phyloP scores from a whole-genome alignment of 1,140 invertebrate genomes.

The Aricia agestis region DNA sequence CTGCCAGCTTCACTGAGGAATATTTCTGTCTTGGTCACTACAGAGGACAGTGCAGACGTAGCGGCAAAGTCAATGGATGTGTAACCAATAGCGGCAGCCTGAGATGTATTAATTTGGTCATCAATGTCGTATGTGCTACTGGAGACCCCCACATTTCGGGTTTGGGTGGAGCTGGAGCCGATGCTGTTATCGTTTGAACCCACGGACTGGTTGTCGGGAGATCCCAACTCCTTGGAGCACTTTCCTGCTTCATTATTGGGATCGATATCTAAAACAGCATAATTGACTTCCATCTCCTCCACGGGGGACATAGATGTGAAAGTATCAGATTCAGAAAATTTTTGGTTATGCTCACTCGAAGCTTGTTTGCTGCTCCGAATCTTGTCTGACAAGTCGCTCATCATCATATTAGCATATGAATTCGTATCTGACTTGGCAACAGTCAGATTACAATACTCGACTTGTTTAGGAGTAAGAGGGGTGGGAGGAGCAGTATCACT shows the following conservation, averaged over 20 bases:
- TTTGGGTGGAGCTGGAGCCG: conserved; percentile 44
- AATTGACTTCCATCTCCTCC: conserved; percentile 81
- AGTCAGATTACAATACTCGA: conserved; percentile 61
- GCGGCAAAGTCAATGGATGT: conserved; percentile 96
- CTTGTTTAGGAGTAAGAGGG: conserved; percentile 60
- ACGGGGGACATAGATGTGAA: conserved; percentile 68
- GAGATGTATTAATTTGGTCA: conserved; percentile 56
- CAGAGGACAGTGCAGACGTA: conserved; percentile 88
- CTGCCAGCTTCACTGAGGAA: conserved; percentile 52
- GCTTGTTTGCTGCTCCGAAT: conserved; percentile 44
- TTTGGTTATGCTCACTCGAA: conserved; percentile 51
- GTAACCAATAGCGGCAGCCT: conserved; percentile 82
- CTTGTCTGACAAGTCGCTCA: conserved; percentile 76
- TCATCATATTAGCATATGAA: conserved; percentile 81
- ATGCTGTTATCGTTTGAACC: conserved; percentile 56
- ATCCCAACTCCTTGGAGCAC: conserved; percentile 41
- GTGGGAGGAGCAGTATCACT: conserved; percentile 48
- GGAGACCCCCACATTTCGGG: conserved; percentile 44
- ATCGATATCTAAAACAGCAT: conserved; percentile 86
- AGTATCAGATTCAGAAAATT: conserved; percentile 67
- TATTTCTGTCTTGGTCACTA: conserved; percentile 58
- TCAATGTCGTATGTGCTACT: conserved; percentile 58
- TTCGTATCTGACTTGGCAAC: conserved; percentile 53
- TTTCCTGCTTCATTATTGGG: conserved; percentile 49
- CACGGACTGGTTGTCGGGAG: conserved; percentile 58